Evolutionary conservation across 2,888 invertebrate species (phyloP).

Genomic region (Euproctis similis): DNA sequence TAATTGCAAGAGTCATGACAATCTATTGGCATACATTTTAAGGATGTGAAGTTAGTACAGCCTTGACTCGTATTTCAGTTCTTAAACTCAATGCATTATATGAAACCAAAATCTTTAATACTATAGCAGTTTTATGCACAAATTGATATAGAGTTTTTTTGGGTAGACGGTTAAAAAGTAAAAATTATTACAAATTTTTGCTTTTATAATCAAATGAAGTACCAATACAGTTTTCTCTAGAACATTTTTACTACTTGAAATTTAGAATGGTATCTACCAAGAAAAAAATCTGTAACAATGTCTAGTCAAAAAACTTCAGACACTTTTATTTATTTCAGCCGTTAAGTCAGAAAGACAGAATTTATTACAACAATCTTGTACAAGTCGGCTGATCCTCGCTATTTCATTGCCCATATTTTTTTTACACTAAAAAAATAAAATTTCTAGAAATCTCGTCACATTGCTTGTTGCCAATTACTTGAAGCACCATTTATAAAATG

Average conservation of each 20-base stretch:
- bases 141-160: constrained; percentile 1
- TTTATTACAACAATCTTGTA: constrained; percentile 23
- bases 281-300: constrained; percentile 11
- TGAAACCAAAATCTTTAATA: no score
- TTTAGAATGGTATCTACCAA: background rate
- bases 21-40: no score
- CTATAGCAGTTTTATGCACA: no score
- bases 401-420: constrained; percentile 18
- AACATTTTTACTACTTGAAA: background rate
- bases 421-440: constrained; percentile 15
- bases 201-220: background rate
- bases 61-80: no score
- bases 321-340: constrained; percentile 18
- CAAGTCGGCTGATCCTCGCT: constrained; percentile 13
- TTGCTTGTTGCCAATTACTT: constrained; percentile 1
- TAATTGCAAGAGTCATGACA: no score
- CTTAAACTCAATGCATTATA: no score
- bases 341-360: constrained; percentile 16
- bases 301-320: constrained; percentile 17
- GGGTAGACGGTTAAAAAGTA: background rate
- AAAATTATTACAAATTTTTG: background rate
- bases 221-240: background rate
- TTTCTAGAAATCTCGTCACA: constrained; percentile 1
- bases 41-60: no score
- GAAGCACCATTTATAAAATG: background rate